Base-by-base conservation (phyloP, 2,888 invertebrate species). In the Dioctria linearis region DNA sequence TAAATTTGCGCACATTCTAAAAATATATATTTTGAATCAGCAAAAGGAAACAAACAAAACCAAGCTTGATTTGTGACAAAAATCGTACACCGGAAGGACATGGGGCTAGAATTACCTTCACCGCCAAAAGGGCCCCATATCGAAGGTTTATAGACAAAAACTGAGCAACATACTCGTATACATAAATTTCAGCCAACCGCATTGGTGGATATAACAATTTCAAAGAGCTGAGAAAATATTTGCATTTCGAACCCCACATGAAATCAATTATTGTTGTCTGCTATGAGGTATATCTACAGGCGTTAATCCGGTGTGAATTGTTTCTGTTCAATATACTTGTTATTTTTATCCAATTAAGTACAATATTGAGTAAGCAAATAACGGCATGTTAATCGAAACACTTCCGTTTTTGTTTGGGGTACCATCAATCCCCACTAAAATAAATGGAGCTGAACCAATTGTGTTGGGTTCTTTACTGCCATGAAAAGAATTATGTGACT, bases 301-400 rank as follows among this genome's bases (percentile, higher is more conserved):
- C 39, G 51, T 42, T 69, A 69, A 69, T 69, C 39, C 37, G 43
- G 43, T 73, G 42, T 42, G 42, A 57, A 57, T 39, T 73, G 73
- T 37, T 57, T 42, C 42, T 54, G 73, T 51, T 54, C 73, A 73
- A 42, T 73, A 73, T 57, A 73, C 40, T 57, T 43, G 73, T 73
- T 57, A 57, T 37, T 57, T 73, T 40, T 57, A 42, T 42, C 9
- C 73, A 25, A 73, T 57, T 73, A 57, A 57, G 73, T 59, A 39
- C 73, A 57, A 73, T 73, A 57, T 73, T 73, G 73, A 73, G 73
- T 73, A 73, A 73, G 39, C 73, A 73, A 73, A 57, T 73, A 73
- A 69, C 51, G 73, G 73, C 13, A 57, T 42, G 57, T 73, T 57
- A 73, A 57, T 73, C 57, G 73, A 73, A 73, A 73, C 73, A 73